Conservation (phyloP, 30 jellyfish, hydroid and myxozoan species). For the Turritopsis dohrnii region DNA sequence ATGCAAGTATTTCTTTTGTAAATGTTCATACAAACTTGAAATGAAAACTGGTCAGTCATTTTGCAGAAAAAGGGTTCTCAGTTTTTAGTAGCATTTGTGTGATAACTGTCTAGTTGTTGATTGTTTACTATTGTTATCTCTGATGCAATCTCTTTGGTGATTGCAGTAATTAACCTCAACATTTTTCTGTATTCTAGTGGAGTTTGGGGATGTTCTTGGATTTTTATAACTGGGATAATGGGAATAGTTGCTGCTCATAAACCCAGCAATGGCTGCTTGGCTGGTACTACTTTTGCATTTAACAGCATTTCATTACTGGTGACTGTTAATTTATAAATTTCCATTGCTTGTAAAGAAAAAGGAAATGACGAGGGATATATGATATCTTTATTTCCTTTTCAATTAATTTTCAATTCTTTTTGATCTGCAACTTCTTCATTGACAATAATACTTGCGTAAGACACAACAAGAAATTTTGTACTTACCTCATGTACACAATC, state of each 20-base stretch:
- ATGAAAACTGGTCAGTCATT: too few relatives aligned
- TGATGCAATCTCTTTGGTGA: background rate
- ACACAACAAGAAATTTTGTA: background rate
- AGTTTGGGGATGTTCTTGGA: background rate
- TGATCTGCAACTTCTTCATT: too few relatives aligned
- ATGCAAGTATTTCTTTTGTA: too few relatives aligned
- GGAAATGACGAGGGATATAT: too few relatives aligned
- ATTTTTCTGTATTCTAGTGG: background rate
- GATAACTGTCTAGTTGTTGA: background rate
- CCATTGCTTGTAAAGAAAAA: too few relatives aligned
- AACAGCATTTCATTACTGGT: background rate
- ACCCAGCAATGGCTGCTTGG: background rate
- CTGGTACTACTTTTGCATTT: background rate
- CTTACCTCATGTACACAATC: conserved; percentile 82
- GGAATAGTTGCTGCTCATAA: background rate
- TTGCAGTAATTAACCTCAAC: background rate
- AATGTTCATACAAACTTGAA: too few relatives aligned
- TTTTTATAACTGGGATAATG: background rate
- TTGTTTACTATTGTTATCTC: background rate
- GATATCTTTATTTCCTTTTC: too few relatives aligned
- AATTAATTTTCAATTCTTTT: too few relatives aligned
- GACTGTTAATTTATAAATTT: background rate
- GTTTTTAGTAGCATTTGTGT: too few relatives aligned
- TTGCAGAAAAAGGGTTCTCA: too few relatives aligned
- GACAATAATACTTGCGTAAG: too few relatives aligned